phyloP scores from a whole-genome alignment of 2,797 vertebrate genomes.

The Scarus forsteni region DNA sequence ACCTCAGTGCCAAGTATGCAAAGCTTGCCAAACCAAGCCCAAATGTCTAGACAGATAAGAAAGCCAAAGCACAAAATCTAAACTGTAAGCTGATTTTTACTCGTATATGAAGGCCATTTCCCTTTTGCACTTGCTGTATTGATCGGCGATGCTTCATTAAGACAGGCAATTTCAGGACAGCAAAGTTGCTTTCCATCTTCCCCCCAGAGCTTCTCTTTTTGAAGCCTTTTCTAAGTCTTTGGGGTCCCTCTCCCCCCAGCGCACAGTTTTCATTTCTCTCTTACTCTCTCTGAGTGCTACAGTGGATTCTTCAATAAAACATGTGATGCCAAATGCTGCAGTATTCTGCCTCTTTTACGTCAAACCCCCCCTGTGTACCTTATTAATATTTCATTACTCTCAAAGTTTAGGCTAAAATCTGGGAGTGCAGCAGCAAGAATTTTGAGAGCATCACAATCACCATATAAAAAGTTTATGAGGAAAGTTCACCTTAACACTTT shows the following conservation, averaged over 20 bases:
- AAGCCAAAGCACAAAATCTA: slow-evolving; percentile 29
- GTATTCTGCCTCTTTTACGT: slow-evolving; percentile 76
- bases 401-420: slow-evolving; percentile 77
- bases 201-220: slow-evolving; percentile 29
- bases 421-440: slow-evolving; percentile 31
- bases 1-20: slow-evolving; percentile 6
- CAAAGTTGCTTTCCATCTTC: slow-evolving; percentile 39
- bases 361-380: slow-evolving; percentile 75
- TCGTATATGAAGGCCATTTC: slow-evolving; percentile 55
- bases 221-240: slow-evolving; percentile 42
- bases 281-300: slow-evolving; percentile 70
- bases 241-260: slow-evolving; percentile 7
- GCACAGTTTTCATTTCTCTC: slow-evolving; percentile 44
- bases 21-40: slow-evolving; percentile 7
- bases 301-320: slow-evolving; percentile 83
- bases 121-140: slow-evolving; percentile 55
- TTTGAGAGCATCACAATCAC: slow-evolving; percentile 53
- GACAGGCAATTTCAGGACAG: slow-evolving; percentile 59
- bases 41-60: slow-evolving; percentile 10
- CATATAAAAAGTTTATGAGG: slow-evolving; percentile 28
- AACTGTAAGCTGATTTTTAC: slow-evolving; percentile 52
- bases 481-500: slow-evolving; percentile 8
- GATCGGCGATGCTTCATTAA: slow-evolving; percentile 70
- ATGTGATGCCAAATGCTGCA: slow-evolving; percentile 76
- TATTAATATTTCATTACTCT: slow-evolving; percentile 80